These are phyloP conservation scores for Pteromalus puparum DNA, from an alignment of 1,140 invertebrate genomes.

Conservation along the genomic window DNA sequence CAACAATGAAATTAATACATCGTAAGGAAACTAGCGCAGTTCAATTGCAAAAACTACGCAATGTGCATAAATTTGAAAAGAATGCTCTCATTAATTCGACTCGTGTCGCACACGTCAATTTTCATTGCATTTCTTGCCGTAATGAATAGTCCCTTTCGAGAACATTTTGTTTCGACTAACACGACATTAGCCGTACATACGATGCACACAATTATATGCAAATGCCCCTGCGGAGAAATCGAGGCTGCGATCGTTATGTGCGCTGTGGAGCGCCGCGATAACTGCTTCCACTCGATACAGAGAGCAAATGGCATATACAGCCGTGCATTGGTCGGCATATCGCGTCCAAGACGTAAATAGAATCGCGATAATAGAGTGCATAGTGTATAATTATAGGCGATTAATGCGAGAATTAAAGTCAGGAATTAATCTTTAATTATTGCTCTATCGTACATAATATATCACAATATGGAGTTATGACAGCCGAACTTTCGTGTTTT, in stretches of 20 bases:
- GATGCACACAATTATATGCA: conserved; percentile 27
- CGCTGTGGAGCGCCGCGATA: background rate
- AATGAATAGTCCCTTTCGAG: background rate
- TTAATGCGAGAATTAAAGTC: background rate
- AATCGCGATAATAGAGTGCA: conserved; percentile 12
- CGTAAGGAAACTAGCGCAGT: too few species aligned
- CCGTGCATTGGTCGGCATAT: background rate
- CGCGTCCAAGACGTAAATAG: background rate
- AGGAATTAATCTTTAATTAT: too few species aligned
- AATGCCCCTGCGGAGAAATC: conserved; percentile 17
- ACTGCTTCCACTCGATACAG: background rate
- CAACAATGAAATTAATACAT: too few species aligned
- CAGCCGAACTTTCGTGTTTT: too few species aligned
- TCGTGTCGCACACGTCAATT: background rate
- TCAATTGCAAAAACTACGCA: background rate
- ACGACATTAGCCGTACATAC: background rate
- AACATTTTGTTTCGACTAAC: conserved; percentile 19
- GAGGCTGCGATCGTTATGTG: background rate
- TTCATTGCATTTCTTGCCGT: background rate
- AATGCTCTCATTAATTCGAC: background rate
- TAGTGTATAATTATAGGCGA: background rate
- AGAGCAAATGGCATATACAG: background rate
- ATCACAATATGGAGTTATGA: too few species aligned
- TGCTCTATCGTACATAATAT: too few species aligned
- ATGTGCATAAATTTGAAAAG: background rate